Evolutionary conservation across 2,113 vertebrate genomes (phyloP).

Genomic region (Pachycephala philippinensis): DNA sequence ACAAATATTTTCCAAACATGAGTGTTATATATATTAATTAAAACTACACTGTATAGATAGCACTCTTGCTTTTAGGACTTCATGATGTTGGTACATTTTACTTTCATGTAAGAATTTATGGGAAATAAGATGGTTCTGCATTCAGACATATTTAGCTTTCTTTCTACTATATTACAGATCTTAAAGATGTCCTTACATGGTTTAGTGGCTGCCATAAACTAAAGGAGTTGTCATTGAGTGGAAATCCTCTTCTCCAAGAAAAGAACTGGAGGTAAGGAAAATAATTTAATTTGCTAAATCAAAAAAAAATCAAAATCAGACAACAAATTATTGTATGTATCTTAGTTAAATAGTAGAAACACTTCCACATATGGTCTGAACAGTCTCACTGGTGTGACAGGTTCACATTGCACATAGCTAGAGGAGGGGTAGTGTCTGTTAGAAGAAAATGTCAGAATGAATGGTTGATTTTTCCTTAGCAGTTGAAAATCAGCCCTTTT

Average conservation of each 20-base stretch:
- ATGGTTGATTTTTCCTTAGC: background rate
- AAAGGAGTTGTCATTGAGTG: conserved; percentile 74
- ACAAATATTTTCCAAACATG: background rate
- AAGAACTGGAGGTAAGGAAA: conserved; percentile 83
- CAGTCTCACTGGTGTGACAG: background rate
- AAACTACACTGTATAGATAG: background rate
- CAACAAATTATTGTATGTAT: background rate
- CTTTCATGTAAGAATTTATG: background rate
- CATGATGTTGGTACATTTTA: background rate
- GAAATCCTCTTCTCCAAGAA: conserved; percentile 89
- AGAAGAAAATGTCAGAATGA: background rate
- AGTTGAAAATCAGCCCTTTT: background rate
- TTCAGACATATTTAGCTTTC: background rate
- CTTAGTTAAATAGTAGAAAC: background rate
- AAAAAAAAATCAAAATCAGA: background rate
- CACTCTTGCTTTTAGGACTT: background rate
- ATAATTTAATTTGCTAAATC: background rate
- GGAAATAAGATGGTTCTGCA: background rate
- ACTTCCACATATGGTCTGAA: background rate
- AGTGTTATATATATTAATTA: background rate
- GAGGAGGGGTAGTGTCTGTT: background rate
- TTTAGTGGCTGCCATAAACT: conserved; percentile 77
- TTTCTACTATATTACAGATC: conserved; percentile 70
- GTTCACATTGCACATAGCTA: background rate
- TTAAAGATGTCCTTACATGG: conserved; percentile 67